Percentiles rank a stretch among this genome's conserved stretches.
These are phyloP conservation scores for Drosophila busckii DNA, from an alignment of 1,140 invertebrate species.

Conservation along the genomic window DNA sequence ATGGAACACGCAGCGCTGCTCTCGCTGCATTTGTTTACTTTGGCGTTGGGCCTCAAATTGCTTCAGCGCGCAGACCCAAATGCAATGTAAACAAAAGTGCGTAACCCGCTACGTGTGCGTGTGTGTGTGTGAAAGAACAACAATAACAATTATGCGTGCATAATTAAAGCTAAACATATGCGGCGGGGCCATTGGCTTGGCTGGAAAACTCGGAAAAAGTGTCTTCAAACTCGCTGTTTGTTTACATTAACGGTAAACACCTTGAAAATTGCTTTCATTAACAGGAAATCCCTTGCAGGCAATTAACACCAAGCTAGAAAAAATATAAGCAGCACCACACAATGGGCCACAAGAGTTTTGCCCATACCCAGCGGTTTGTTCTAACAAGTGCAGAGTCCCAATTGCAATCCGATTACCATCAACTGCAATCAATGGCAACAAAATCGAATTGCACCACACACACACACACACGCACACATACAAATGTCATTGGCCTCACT, in stretches of 20 bases:
- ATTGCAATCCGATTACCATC: slow-evolving; percentile 75
- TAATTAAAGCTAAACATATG: slow-evolving; percentile 68
- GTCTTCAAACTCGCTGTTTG: slow-evolving; percentile 23
- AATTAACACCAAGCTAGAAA: slow-evolving; percentile 47
- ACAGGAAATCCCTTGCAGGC: slow-evolving; percentile 50
- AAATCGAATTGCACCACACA: slow-evolving; percentile 20
- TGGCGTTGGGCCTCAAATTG: background rate
- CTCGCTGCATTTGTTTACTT: slow-evolving; percentile 29
- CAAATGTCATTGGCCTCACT: slow-evolving; percentile 67
- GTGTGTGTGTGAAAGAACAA: slow-evolving; percentile 19
- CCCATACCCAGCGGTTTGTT: slow-evolving; percentile 52
- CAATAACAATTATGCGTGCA: slow-evolving; percentile 38
- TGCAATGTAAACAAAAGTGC: slow-evolving; percentile 20
- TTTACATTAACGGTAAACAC: slow-evolving; percentile 19
- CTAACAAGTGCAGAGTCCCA: slow-evolving; percentile 61
- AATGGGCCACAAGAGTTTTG: slow-evolving; percentile 22
- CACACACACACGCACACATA: slow-evolving; percentile 6
- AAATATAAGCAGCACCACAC: slow-evolving; percentile 19
- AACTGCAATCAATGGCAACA: slow-evolving; percentile 61
- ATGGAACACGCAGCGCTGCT: slow-evolving; percentile 18
- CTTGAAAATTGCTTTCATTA: slow-evolving; percentile 56
- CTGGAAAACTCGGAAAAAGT: slow-evolving; percentile 7
- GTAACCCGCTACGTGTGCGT: background rate
- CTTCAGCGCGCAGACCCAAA: slow-evolving; percentile 1
- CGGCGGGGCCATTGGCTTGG: background rate